phyloP scores from a whole-genome alignment of 2,888 invertebrate species.

The Drosophila mulleri region DNA sequence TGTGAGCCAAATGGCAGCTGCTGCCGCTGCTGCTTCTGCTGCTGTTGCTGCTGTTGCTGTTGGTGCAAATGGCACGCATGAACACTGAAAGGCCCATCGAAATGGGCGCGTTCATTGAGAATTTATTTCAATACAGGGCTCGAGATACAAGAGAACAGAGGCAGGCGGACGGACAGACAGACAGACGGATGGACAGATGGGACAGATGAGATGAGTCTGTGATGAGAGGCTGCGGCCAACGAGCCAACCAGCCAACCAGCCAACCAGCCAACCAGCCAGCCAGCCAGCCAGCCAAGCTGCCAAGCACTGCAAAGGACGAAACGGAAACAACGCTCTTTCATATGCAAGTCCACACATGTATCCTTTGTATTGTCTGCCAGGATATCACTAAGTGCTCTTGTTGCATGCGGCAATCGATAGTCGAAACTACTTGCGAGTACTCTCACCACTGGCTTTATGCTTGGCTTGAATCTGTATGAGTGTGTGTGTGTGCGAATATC shows the following conservation, averaged over 20 bases:
- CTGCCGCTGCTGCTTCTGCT: constrained; percentile 31
- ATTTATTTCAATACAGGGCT: constrained; percentile 75
- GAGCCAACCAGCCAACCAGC: not conserved
- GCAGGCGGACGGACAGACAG: not conserved
- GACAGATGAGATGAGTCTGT: constrained; percentile 29
- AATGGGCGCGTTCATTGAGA: constrained; percentile 78
- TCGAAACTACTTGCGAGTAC: constrained; percentile 7
- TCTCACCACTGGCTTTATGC: constrained; percentile 2
- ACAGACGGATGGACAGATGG: constrained; percentile 1
- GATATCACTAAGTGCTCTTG: constrained; percentile 77
- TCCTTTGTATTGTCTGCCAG: constrained; percentile 47
- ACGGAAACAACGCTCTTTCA: constrained; percentile 61
- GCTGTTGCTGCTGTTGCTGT: constrained; percentile 49
- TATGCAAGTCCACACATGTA: constrained; percentile 41
- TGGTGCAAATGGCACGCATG: constrained; percentile 79
- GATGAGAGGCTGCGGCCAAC: constrained; percentile 37
- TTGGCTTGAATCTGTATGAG: not conserved
- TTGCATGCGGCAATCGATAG: constrained; percentile 70
- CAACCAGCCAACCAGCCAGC: constrained; percentile 24
- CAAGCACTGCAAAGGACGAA: constrained; percentile 59
- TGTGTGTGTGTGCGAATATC: constrained; percentile 8
- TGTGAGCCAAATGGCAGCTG: constrained; percentile 18
- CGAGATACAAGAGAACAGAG: constrained; percentile 44
- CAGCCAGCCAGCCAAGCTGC: constrained; percentile 13
- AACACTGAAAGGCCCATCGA: constrained; percentile 79